These are phyloP conservation scores for Rotaria socialis DNA, from an alignment of 2,888 invertebrate species.

Conservation along the genomic window DNA sequence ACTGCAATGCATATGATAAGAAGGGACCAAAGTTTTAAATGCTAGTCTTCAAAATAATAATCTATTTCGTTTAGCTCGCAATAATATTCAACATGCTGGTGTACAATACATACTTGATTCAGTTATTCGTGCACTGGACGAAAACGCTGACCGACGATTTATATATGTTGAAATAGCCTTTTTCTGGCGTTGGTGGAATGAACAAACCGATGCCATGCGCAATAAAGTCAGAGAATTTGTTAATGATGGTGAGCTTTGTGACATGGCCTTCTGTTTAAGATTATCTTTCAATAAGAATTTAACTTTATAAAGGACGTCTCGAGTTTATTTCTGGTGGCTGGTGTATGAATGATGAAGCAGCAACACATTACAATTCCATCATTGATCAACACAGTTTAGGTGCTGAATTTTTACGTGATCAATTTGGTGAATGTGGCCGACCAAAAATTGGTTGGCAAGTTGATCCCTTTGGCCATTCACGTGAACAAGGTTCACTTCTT, in stretches of 20 bases:
- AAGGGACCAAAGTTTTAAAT: too few species aligned
- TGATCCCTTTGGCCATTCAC: slow-evolving; percentile 79
- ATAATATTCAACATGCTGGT: slow-evolving; percentile 14
- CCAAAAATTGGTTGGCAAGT: slow-evolving; percentile 79
- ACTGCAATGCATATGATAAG: too few species aligned
- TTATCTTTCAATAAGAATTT: not conserved
- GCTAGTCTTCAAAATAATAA: too few species aligned
- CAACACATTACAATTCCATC: slow-evolving; percentile 62
- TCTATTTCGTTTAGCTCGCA: slow-evolving; percentile 49
- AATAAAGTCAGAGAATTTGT: slow-evolving; percentile 69
- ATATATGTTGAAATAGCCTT: slow-evolving; percentile 83
- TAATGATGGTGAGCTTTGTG: slow-evolving; percentile 52
- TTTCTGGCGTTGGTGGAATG: slow-evolving; percentile 79
- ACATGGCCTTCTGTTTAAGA: not conserved
- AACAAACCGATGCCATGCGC: slow-evolving; percentile 66
- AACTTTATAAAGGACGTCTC: slow-evolving; percentile 51
- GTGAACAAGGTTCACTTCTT: slow-evolving; percentile 73
- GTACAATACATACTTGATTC: not conserved
- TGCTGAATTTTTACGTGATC: slow-evolving; percentile 59
- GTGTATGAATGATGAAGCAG: slow-evolving; percentile 63
- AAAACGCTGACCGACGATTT: slow-evolving; percentile 69
- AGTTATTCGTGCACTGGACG: slow-evolving; percentile 70
- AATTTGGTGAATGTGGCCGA: slow-evolving; percentile 66
- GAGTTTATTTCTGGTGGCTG: slow-evolving; percentile 37
- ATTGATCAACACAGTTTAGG: slow-evolving; percentile 64